Base-by-base conservation (phyloP, 2,888 invertebrate genomes). In the Melipona beecheii region DNA sequence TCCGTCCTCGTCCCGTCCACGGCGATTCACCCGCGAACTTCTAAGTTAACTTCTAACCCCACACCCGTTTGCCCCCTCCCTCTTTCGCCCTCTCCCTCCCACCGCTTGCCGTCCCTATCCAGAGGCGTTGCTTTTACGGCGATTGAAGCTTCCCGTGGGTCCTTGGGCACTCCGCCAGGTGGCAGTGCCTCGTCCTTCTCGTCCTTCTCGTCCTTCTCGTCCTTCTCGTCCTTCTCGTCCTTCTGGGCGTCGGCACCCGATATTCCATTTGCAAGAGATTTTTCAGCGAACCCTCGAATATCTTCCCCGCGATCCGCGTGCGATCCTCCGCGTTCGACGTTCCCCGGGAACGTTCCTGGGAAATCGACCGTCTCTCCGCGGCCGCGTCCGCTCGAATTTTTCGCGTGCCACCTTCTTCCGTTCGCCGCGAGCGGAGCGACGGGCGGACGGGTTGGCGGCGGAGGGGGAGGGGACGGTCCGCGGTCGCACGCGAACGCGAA, bases 41-140 rank as follows among this genome's bases (percentile, higher is more conserved):
- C 78, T 76, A 81, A 90, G 86, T 90, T 91, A 91, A 91, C 90
- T 90, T 89, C 84, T 82, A 79, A 83, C 85, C 83, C 82, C 87
- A 52, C 60, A 24, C 62, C 62, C 43, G 43, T 43, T 43, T 2
- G 43, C 43, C 36, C 36, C 36, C 11, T 9, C 1, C 43, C 43
- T 9, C 43, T 9, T 43, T 1, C 43, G 2, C 80, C 24, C 82
- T 75, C 64, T 52, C 36, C 68, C 70, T 49, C 49, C n/a, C 64
- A 54, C n/a, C 58, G 56, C 36, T 56, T 50, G 71, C 78, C 64
- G n/a, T 76, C 66, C 66, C 73, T 49, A 64, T 89, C 86, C 86
- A 84, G 83, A 88, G 90, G 90, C 91, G 92, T 92, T 93, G 93
- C 94, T 93, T 93, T 94, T 93, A 94, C 92, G 93, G 89, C 92